These are phyloP conservation scores for Cantharis rustica DNA, from an alignment of 2,888 invertebrate genomes.

Conservation along the genomic window DNA sequence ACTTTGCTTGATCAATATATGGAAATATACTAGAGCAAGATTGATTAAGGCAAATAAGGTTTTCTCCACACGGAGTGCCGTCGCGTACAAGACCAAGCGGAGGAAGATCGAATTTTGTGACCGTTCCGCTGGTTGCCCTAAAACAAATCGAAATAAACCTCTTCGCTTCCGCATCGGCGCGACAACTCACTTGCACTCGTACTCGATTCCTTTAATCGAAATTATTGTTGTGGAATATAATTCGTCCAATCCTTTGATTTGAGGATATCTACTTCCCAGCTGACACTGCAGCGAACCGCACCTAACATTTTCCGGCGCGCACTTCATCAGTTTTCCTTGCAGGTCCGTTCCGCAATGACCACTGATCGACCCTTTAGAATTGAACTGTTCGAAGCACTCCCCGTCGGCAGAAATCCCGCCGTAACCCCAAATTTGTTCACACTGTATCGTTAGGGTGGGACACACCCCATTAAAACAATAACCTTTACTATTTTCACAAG, in stretches of 20 bases:
- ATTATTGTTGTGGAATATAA: constrained; percentile 88
- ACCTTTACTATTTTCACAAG: constrained; percentile 62
- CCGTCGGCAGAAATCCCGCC: constrained; percentile 81
- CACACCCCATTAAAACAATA: constrained; percentile 89
- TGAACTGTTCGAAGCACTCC: constrained; percentile 93
- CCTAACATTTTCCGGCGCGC: constrained; percentile 77
- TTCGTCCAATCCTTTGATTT: constrained; percentile 78
- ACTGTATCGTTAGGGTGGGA: constrained; percentile 86
- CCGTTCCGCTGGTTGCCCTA: constrained; percentile 58
- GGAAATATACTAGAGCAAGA: constrained; percentile 87
- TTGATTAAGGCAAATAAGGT: constrained; percentile 93
- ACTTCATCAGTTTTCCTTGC: constrained; percentile 77
- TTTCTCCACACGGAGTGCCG: constrained; percentile 92
- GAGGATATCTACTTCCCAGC: constrained; percentile 81
- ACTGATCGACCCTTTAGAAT: constrained; percentile 91
- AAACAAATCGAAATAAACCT: constrained; percentile 3
- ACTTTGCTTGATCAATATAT: constrained; percentile 82
- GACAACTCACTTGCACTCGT: constrained; percentile 92
- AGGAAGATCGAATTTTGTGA: constrained; percentile 65
- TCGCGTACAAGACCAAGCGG: constrained; percentile 88
- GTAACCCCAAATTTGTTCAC: constrained; percentile 92
- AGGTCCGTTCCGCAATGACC: constrained; percentile 92
- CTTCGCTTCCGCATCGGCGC: not conserved
- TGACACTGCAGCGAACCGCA: constrained; percentile 97
- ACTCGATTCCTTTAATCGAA: constrained; percentile 85